These are phyloP conservation scores for Aphodius granarius DNA, from an alignment of 2,888 invertebrate species.

Conservation along the genomic window DNA sequence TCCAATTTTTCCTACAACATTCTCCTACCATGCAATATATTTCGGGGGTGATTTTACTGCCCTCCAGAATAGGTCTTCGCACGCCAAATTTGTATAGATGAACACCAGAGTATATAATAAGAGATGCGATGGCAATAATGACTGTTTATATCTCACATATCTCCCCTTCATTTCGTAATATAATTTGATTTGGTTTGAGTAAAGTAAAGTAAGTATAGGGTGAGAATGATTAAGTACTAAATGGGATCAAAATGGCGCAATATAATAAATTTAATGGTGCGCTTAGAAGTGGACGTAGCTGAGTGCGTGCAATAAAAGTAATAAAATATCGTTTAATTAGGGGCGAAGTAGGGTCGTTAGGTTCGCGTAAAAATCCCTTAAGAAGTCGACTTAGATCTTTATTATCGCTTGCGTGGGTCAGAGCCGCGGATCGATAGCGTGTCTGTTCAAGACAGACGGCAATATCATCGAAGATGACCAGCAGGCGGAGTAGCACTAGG, in stretches of 20 bases:
- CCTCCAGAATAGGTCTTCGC: not conserved
- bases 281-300: not conserved
- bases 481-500: too few species aligned
- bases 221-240: not conserved
- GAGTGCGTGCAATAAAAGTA: not conserved
- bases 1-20: not conserved
- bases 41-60: too few species aligned
- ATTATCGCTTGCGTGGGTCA: slow-evolving; percentile 9
- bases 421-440: slow-evolving; percentile 18
- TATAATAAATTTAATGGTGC: not conserved
- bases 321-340: slow-evolving; percentile 14
- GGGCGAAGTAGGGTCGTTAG: slow-evolving; percentile 7
- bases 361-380: slow-evolving; percentile 8
- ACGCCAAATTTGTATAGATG: not conserved
- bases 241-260: not conserved
- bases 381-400: slow-evolving; percentile 11
- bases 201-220: not conserved
- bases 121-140: too few species aligned
- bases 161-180: too few species aligned
- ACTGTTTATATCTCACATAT: too few species aligned
- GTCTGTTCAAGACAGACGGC: slow-evolving; percentile 30
- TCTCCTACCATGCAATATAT: not conserved
- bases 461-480: slow-evolving; percentile 32
- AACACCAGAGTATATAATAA: too few species aligned
- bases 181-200: not conserved